Conservation (phyloP, 2,113 vertebrate genomes). For the Thunnus thynnus region DNA sequence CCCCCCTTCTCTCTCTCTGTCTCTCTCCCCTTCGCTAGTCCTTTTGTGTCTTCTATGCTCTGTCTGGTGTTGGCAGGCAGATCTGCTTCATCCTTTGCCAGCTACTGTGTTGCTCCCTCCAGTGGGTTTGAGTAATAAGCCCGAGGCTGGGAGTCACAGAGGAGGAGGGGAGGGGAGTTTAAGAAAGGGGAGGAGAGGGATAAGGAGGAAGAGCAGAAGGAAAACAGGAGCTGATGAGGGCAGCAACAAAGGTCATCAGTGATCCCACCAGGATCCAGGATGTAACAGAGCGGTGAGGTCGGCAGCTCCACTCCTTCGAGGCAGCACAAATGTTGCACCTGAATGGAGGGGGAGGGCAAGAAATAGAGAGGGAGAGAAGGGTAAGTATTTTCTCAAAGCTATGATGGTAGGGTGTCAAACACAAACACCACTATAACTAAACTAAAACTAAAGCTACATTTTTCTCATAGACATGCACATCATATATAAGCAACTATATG, state of each 20-base stretch:
- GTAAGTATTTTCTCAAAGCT: not conserved
- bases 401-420: not conserved
- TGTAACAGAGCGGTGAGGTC: conserved; percentile 27
- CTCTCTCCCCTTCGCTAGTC: conserved; percentile 33
- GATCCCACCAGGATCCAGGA: conserved; percentile 53
- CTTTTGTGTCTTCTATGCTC: conserved; percentile 68
- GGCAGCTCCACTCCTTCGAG: conserved; percentile 31
- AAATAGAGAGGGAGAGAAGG: not conserved
- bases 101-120: conserved; percentile 70
- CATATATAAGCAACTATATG: not conserved
- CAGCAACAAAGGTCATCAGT: conserved; percentile 60
- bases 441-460: too few species aligned
- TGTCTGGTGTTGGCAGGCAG: conserved; percentile 68
- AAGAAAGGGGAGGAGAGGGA: conserved; percentile 65
- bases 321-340: conserved; percentile 47
- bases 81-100: conserved; percentile 74
- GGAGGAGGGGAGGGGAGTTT: conserved; percentile 53
- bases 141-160: conserved; percentile 50
- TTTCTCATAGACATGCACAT: too few species aligned
- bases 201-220: conserved; percentile 42
- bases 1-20: not conserved
- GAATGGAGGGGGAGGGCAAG: conserved; percentile 15
- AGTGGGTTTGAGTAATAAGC: conserved; percentile 72
- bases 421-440: not conserved
- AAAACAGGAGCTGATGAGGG: conserved; percentile 43